Evolutionary conservation across 2,113 vertebrate species (phyloP), one percentile per base, ranked within the genome.

Genomic region (Mesocricetus auratus): DNA sequence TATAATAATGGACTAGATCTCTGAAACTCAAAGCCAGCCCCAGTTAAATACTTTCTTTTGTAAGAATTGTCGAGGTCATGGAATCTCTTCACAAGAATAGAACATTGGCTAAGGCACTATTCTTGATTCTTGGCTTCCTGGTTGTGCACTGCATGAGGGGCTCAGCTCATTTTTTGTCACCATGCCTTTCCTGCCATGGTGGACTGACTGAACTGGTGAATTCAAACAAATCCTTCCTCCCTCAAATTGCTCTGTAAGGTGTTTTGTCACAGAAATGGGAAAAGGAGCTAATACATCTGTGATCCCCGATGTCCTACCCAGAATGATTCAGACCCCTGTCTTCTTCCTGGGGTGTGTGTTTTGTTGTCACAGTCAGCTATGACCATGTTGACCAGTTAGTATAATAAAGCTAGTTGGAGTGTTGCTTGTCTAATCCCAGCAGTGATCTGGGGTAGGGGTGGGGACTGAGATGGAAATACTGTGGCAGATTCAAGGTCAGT

Each of bases 311-410:
- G 29, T 42, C 69, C 11, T 19, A 1, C 24, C 50, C 6, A 16
- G 19, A 47, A 66, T 22, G 0, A 11, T 74, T 31, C 56, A 62
- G 9, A 85, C 33, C 4, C 64, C 13, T 13, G 0, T 3, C 5
- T 87, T 71, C 60, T n/a, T 39, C n/a, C 64, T 22, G 6, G 47
- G 7, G 22, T n/a, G 29, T 56, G 26, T 58, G 33, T 0, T 3
- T 22, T 60, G 64, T 19, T 7, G 1, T 29, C 9, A 22, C 47
- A 42, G 4, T 0, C 17, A 19, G 15, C 45, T n/a, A 33, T 15
- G 8, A n/a, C 60, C 36, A 29, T 15, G 15, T 3, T 26, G 39
- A 10, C 42, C 16, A 9, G 4, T 56, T 4, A 0, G 5, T 3
- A 4, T 62, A 73, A 53, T n/a, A 31, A 5, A 9, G 31, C 7